Conservation (phyloP, 2,113 vertebrate species). For the Brachyistius frenatus region DNA sequence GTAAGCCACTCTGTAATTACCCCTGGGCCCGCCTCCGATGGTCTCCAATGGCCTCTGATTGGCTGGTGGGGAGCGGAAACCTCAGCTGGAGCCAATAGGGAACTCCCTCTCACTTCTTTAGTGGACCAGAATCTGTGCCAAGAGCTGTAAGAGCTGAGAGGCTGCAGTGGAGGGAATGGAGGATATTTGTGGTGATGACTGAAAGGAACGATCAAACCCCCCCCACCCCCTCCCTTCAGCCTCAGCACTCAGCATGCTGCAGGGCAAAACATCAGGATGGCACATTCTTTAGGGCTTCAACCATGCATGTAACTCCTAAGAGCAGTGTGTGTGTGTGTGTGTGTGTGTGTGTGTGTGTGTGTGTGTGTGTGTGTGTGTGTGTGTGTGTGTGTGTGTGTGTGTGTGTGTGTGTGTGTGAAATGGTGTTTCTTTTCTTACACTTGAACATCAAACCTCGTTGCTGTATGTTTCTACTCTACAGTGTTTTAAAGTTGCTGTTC, state of each 20-base stretch:
- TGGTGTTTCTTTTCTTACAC: background rate
- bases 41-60: slow-evolving; percentile 28
- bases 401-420: slow-evolving; percentile 1
- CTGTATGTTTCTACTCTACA: too few species aligned
- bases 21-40: slow-evolving; percentile 13
- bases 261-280: slow-evolving; percentile 73
- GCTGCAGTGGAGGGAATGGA: slow-evolving; percentile 54
- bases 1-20: slow-evolving; percentile 79
- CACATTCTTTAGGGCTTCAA: slow-evolving; percentile 65
- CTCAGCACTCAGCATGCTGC: slow-evolving; percentile 45
- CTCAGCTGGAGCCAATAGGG: slow-evolving; percentile 38
- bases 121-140: slow-evolving; percentile 49
- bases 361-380: background rate
- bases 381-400: background rate
- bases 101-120: slow-evolving; percentile 16
- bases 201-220: slow-evolving; percentile 58
- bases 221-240: background rate
- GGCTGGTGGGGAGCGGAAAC: slow-evolving; percentile 33
- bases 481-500: too few species aligned
- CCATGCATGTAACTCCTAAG: slow-evolving; percentile 65
- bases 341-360: too few species aligned
- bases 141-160: slow-evolving; percentile 63
- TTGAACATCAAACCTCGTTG: too few species aligned
- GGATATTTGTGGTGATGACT: slow-evolving; percentile 61
- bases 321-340: slow-evolving; percentile 6